Conservation (phyloP, 2,113 vertebrate genomes). For the human region DNA sequence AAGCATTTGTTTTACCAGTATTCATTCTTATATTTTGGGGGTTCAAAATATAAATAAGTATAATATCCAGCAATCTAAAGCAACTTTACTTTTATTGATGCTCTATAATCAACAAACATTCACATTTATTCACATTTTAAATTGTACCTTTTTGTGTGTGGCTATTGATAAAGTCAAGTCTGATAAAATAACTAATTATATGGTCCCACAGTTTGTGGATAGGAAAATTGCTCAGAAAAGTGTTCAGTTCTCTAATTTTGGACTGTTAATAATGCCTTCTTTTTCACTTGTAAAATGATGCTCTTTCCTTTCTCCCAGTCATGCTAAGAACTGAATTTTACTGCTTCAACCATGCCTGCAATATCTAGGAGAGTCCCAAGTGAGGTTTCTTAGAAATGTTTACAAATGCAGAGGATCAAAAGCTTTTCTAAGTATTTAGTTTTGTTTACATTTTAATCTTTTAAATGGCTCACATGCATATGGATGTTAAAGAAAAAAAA, state of each 20-base stretch:
- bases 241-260: not conserved
- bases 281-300: not conserved
- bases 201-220: not conserved
- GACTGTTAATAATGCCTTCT: not conserved
- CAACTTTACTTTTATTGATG: not conserved
- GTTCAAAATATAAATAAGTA: not conserved
- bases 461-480: not conserved
- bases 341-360: not conserved
- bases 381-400: not conserved
- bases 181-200: not conserved
- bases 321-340: not conserved
- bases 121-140: not conserved
- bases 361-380: not conserved
- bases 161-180: not conserved
- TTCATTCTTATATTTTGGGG: not conserved
- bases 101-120: not conserved
- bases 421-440: conserved; percentile 12
- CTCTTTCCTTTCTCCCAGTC: not conserved
- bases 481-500: not conserved
- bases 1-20: not conserved
- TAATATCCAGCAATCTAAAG: not conserved
- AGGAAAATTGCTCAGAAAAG: not conserved
- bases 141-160: not conserved
- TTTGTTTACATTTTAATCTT: conserved; percentile 29
- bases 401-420: not conserved